Conservation (phyloP, 2,113 vertebrate species). For the Sarotherodon lohbergeri region DNA sequence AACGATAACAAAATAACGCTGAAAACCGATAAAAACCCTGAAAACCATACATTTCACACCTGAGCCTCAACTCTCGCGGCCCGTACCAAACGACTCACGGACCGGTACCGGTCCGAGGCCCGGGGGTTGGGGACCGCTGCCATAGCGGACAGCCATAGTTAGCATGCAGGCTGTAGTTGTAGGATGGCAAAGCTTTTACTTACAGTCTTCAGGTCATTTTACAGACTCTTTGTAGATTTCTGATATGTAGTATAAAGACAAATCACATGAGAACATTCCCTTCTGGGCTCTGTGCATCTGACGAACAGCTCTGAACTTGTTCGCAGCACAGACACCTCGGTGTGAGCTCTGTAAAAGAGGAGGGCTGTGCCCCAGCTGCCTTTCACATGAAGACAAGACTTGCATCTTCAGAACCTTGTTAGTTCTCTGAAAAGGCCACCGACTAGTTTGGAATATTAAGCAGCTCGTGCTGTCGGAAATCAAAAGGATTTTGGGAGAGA, state of each 20-base stretch:
- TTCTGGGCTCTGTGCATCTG: not conserved
- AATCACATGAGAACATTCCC: conserved; percentile 2
- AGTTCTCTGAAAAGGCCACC: conserved; percentile 70
- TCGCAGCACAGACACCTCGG: conserved; percentile 29
- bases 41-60: too few relatives aligned
- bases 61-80: too few relatives aligned
- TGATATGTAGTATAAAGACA: not conserved
- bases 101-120: too few relatives aligned
- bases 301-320: conserved; percentile 46
- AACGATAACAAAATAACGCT: too few relatives aligned
- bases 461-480: conserved; percentile 60
- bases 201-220: not conserved
- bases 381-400: conserved; percentile 62
- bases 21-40: too few relatives aligned
- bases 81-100: too few relatives aligned
- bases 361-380: conserved; percentile 49
- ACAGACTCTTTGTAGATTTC: not conserved
- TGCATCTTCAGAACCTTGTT: conserved; percentile 68
- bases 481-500: conserved; percentile 64
- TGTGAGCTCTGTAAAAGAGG: conserved; percentile 28
- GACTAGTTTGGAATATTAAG: conserved; percentile 74
- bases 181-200: not conserved
- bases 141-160: not conserved
- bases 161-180: not conserved
- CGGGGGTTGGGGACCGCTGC: not conserved